Base-by-base conservation (phyloP, 2,113 vertebrate species). In the Arothron firmamentum region DNA sequence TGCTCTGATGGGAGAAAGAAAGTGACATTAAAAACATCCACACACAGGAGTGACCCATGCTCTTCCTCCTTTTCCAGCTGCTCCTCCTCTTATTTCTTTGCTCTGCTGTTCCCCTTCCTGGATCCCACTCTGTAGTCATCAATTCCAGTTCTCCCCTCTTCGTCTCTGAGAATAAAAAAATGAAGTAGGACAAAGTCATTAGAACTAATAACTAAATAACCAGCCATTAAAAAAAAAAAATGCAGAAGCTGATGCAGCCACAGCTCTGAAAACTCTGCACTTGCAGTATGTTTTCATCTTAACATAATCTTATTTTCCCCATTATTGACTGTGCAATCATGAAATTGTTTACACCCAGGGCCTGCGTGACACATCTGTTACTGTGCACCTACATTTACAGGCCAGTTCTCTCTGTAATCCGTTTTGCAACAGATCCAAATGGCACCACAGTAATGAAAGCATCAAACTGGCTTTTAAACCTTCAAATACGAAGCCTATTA, bases 11-110 rank as follows among this genome's bases (percentile, higher is more conserved):
- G 31, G 64, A 77, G 50, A 89, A 73, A 65, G 69, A 86, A 65
- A 91, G 65, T 53, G 57, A 85, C 83, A 90, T 69, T 1, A 91
- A 62, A 50, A 89, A 70, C 55, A 88, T 72, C 88, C 87, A 90
- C 59, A 79, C 45, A 52, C 56, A 73, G 54, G 59, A 70, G 57
- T 15, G n/a, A 65, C 76, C 86, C 91, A 91, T 92, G 18, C 54
- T 89, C 69, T 64, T 72, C 62, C 50, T 76, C 51, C 47, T 49
- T 10, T 17, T 20, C 47, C 25, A 28, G 25, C 25, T 28, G 25
- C 59, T 70, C 28, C 66, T 74, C 46, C 38, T 81, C 82, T 63
- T 74, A 65, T 59, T 69, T 70, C 80, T 78, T 77, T 56, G 58
- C 62, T 79, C 68, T 19, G 57, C 77, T 57, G 59, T 79, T 82